Evolutionary conservation across 2,113 vertebrate genomes (phyloP).

Genomic region (Ophiodon elongatus): DNA sequence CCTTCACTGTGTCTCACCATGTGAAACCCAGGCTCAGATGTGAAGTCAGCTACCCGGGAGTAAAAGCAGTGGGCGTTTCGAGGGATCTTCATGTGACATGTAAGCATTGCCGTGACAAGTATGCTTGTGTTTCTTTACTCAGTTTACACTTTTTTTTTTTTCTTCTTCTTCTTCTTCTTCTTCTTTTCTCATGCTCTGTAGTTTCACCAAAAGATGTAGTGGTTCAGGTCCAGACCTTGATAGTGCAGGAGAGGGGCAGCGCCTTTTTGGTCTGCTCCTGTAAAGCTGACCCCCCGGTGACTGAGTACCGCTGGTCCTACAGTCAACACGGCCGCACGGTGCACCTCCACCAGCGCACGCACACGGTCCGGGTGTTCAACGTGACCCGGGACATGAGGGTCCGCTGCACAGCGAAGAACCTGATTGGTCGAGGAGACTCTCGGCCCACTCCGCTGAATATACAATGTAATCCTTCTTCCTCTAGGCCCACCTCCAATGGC

Average conservation of each 20-base stretch:
- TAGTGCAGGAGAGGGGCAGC: slow-evolving; percentile 77
- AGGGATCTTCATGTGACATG: slow-evolving; percentile 81
- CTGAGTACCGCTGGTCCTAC: slow-evolving; percentile 82
- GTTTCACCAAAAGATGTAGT: slow-evolving; percentile 82
- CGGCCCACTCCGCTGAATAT: slow-evolving; percentile 63
- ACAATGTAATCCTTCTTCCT: slow-evolving; percentile 75
- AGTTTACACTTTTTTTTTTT: not conserved
- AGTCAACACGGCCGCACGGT: slow-evolving; percentile 63
- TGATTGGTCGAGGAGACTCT: slow-evolving; percentile 79
- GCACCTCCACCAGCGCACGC: slow-evolving; percentile 55
- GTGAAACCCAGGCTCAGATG: slow-evolving; percentile 80
- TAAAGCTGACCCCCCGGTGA: slow-evolving; percentile 83
- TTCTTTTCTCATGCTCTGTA: slow-evolving; percentile 32
- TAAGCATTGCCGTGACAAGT: slow-evolving; percentile 54
- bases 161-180: too few relatives aligned
- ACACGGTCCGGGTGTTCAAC: slow-evolving; percentile 76
- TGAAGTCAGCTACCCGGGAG: slow-evolving; percentile 70
- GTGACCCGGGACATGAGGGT: slow-evolving; percentile 79
- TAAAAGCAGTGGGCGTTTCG: not conserved
- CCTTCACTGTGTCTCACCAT: slow-evolving; percentile 74
- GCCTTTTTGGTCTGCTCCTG: slow-evolving; percentile 81
- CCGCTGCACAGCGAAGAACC: slow-evolving; percentile 79
- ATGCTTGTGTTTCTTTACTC: not conserved
- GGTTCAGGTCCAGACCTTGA: slow-evolving; percentile 73
- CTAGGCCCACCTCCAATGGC: not conserved